These are phyloP conservation scores for Nannobrachium achirus DNA, from an alignment of 2,113 vertebrate species.

Conservation along the genomic window DNA sequence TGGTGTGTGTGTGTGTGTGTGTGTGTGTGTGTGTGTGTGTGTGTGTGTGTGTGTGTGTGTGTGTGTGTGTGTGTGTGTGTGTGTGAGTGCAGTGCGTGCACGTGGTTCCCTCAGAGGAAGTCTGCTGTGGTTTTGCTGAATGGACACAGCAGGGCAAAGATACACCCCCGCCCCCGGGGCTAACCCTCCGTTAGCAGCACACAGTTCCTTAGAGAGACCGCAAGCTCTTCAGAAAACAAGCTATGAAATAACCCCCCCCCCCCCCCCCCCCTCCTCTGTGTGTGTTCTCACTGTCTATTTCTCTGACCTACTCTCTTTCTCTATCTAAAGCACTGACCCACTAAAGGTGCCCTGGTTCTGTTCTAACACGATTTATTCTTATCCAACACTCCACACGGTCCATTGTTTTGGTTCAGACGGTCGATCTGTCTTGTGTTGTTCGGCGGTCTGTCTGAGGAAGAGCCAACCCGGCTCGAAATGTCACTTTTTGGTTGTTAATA, in stretches of 20 bases:
- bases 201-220: constrained; percentile 41
- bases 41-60: constrained; percentile 3
- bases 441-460: too few relatives aligned
- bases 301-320: neutral
- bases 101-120: constrained; percentile 36
- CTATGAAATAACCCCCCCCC: constrained; percentile 3
- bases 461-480: too few relatives aligned
- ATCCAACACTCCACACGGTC: neutral
- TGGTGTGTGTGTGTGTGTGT: too few relatives aligned
- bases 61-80: neutral
- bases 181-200: constrained; percentile 21
- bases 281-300: neutral
- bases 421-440: too few relatives aligned
- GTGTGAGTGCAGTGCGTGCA: neutral
- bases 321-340: constrained; percentile 29
- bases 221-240: constrained; percentile 31
- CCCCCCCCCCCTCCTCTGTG: constrained; percentile 6
- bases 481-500: too few relatives aligned
- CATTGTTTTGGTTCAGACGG: constrained; percentile 19
- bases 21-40: constrained; percentile 2
- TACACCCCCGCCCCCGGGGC: constrained; percentile 41
- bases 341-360: constrained; percentile 39
- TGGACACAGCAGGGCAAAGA: constrained; percentile 46
- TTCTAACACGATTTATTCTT: constrained; percentile 32
- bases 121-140: constrained; percentile 54